Base-by-base conservation (phyloP, 1,140 invertebrate genomes). In the Atta cephalotes region DNA sequence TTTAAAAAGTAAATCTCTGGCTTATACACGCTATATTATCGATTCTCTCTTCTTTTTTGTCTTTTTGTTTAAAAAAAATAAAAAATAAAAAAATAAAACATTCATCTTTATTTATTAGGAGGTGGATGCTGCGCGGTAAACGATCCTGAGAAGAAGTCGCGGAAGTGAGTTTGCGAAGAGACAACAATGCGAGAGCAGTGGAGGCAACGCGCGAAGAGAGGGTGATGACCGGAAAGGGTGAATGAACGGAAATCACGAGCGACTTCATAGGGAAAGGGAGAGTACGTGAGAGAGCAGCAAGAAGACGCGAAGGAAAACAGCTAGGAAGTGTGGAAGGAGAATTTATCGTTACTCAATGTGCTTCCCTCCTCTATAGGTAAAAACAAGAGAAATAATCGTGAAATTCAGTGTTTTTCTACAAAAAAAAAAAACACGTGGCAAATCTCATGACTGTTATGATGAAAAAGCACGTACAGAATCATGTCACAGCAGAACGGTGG, bases 161-260 rank as follows among this genome's bases (percentile, higher is more conserved):
- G 88, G 89, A 90, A 90, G 86, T 79, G 80, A 87, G 63, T 66
- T 45, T 76, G 81, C 86, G 49, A 88, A 88, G 85, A 86, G 90
- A 90, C 87, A 86, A 91, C 89, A 90, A 91, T 86, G 87, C 74
- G 87, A 28, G 66, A 71, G n/a, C 56, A 60, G 60, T 88, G 91
- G 84, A 92, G 90, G 88, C 84, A 91, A 85, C 91, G 87, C 85
- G 91, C 91, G 92, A 86, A 88, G 88, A 92, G 90, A 92, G 93
- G 93, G 91, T 93, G 93, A 94, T 92, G 93, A 93, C 90, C 92
- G 93, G 92, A 93, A 93, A 93, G 92, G 93, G 93, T 94, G 93
- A 94, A 94, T 89, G 93, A 93, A 94, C 93, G 91, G 91, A 94
- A 93, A 92, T 93, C 88, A 85, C 88, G 84, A 84, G 85, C 72